Conservation (phyloP, 2,797 vertebrate species). For the Microctenopoma stevenorrisi region DNA sequence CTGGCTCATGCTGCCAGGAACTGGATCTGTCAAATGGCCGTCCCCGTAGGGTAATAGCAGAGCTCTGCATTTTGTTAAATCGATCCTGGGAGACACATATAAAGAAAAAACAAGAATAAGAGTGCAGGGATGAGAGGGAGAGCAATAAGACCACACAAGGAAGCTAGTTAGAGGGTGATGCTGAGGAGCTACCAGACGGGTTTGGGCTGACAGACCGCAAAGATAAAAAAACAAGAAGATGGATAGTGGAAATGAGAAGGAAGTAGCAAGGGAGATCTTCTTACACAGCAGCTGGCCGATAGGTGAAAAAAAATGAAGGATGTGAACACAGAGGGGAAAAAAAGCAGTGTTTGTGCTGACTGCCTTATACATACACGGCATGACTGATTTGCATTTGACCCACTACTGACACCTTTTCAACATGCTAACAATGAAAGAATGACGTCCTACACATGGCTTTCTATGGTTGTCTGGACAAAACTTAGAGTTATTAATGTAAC, state of each 20-base stretch:
- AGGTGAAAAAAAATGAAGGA: conserved; percentile 37
- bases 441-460: too few relatives aligned
- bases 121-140: conserved; percentile 39
- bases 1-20: conserved; percentile 62
- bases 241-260: conserved; percentile 42
- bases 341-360: neutral
- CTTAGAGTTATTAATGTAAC: too few relatives aligned
- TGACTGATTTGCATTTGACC: conserved; percentile 25
- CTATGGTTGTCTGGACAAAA: too few relatives aligned
- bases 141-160: conserved; percentile 45
- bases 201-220: conserved; percentile 30
- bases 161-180: conserved; percentile 49
- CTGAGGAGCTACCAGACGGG: conserved; percentile 39
- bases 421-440: neutral
- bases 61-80: conserved; percentile 73
- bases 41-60: conserved; percentile 72
- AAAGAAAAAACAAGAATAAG: conserved; percentile 49
- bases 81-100: conserved; percentile 65
- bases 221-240: conserved; percentile 43
- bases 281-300: conserved; percentile 48
- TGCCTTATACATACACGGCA: conserved; percentile 8
- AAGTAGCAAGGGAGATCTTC: conserved; percentile 26
- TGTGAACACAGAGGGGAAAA: conserved; percentile 12
- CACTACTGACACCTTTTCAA: neutral
- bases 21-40: conserved; percentile 70